Evolutionary conservation across 2,888 invertebrate genomes (phyloP), one percentile per base, ranked within the genome.

Genomic region (Lysandra bellargus): DNA sequence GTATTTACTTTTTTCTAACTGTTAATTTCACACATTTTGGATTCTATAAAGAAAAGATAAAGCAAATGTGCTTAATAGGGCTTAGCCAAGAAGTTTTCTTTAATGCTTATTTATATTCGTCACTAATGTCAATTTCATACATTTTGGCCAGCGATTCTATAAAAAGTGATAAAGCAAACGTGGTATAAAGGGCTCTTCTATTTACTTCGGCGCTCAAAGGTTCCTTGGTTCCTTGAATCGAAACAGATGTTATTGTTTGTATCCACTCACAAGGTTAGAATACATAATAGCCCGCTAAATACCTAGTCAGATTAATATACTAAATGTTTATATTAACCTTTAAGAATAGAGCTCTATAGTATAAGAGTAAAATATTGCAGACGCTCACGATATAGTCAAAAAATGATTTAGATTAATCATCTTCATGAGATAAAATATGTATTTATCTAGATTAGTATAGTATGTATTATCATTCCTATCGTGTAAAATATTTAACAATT

Each of bases 141-240:
- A 49, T 49, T 49, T 49, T 49, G 49, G 9, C 12, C 49, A 3
- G 49, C 49, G 49, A 49, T 49, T 49, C 49, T 9, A 2, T 44
- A 44, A 7, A 9, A 44, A 44, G 44, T 7, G 6, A 44, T 44
- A 44, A 44, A 44, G 44, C 9, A 44, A 44, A 44, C 44, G 44
- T 44, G 40, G 40, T 40, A 40, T 40, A 40, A 40, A 40, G 40
- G 44, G 9, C 44, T 44, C 30, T 79, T 30, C 76, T 33, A 9
- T 74, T 44, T 53, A 76, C 17, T 76, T 53, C 37, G 17, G 14
- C 76, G 57, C 23, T 75, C 23, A 76, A 76, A 76, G 76, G 76
- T 69, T 37, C 69, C 33, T 37, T 37, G 9, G 69, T 33, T 33
- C 69, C 69, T 69, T 69, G 14, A 40, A 73, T 73, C 49, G 30